Evolutionary conservation across 2,113 vertebrate genomes (phyloP), one percentile per base, ranked within the genome.

Genomic region (Pycnonotus jocosus): DNA sequence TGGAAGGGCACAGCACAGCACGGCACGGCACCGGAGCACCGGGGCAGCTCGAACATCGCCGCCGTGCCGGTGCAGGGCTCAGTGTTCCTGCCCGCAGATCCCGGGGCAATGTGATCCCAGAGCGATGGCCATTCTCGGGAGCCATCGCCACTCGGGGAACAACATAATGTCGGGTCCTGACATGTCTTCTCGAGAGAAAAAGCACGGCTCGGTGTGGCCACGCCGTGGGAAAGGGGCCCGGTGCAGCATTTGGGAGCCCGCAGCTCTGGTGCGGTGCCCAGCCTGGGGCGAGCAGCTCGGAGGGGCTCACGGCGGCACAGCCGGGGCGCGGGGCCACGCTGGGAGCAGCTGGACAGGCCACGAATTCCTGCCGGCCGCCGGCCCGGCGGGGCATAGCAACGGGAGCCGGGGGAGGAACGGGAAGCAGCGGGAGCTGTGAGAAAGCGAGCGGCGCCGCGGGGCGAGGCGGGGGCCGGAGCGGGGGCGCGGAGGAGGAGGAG

Each of bases 361-460:
- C 10, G 25, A 84, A 96, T 94, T 96, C 95, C 94, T 87, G 95
- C 68, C 69, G 15, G 84, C 68, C 9, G 81, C 77, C 50, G 8
- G 77, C 84, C 80, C 45, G n/a, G 84, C 72, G 45, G 87, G 90
- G 78, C 95, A 77, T 95, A 38, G 94, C 95, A 96, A 94, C 94
- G 84, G 90, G 81, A 89, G 86, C 71, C 35, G 12, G 68, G 80
- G 86, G 86, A 92, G 80, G 92, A 71, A 82, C 57, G 21, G 12
- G 66, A 58, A 90, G 71, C 94, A 95, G 95, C 90, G 8, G 95
- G 95, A 94, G 83, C 94, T 91, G 95, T 86, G 95, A 92, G 95
- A 96, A 96, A 94, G 71, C 50, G 31, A 81, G 82, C 9, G 33
- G 65, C 37, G 37, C 38, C 7, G 42, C 57, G 22, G 88, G 77